These are phyloP conservation scores for Apaloderma vittatum DNA, from an alignment of 2,113 vertebrate genomes.

Conservation along the genomic window DNA sequence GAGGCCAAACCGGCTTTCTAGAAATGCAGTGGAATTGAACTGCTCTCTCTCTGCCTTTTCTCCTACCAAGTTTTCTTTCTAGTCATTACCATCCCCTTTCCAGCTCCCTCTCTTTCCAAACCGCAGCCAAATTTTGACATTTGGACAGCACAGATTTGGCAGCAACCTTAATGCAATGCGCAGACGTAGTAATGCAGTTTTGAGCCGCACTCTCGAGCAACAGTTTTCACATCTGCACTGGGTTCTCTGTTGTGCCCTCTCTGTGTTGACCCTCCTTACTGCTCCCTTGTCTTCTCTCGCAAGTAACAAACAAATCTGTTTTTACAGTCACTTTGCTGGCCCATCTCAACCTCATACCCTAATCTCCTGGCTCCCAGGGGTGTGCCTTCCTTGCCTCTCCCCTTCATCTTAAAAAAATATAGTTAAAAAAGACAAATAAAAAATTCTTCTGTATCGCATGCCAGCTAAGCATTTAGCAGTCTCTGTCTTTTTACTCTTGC, in stretches of 20 bases:
- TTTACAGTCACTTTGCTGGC: neutral
- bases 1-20: neutral
- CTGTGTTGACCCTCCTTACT: neutral
- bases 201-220: neutral
- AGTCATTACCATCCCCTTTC: neutral
- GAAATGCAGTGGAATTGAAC: neutral
- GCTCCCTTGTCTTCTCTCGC: neutral
- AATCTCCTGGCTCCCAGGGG: neutral
- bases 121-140: neutral
- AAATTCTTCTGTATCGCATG: neutral
- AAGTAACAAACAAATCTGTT: neutral
- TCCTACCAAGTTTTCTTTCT: neutral
- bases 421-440: neutral
- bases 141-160: neutral
- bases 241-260: neutral
- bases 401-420: neutral
- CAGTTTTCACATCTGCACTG: neutral
- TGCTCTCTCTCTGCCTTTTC: neutral
- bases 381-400: neutral
- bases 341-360: neutral
- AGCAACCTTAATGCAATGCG: neutral
- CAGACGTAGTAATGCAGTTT: neutral
- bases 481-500: neutral
- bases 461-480: neutral
- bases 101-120: neutral